Base-by-base conservation (phyloP, 2,113 vertebrate species). In the Benitochromis conjunctus region DNA sequence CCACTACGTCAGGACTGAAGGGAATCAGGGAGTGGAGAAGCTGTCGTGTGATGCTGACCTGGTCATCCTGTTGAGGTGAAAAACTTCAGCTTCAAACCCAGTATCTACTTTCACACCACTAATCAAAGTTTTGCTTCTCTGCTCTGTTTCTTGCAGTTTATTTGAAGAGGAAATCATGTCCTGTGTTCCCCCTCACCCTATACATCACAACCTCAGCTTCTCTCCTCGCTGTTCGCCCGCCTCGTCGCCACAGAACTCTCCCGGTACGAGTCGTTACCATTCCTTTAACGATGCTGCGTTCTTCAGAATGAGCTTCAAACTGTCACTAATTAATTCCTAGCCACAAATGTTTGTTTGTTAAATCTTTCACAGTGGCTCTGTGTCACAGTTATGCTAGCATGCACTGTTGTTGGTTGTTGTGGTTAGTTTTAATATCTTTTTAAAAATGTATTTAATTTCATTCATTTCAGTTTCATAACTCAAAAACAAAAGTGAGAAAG, bases 111-210 rank as follows among this genome's bases (percentile, higher is more conserved):
- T 21, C 43, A 34, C 11, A 0, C 2, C 9, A 46, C 9, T 12
- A 66, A 51, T 54, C 21, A 29, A 48, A 18, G 66, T 26, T 4
- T 12, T 13, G 51, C 14, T 53, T 19, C 18, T 60, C 29, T 53
- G 7, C 46, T 43, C 41, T 26, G 38, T 48, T 36, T 83, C 18
- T 77, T 86, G 56, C 8, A 99, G 99, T 94, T 97, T 99, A 83
- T 99, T 98, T 94, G 98, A 99, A 95, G 98, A 99, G 93, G 99
- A 99, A 80, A 98, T 99, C 87, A 99, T 99, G 98, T 99, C 99
- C 19, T 98, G 98, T 48, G 90, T 98, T 58, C 98, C 98, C 0
- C 95, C 98, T 86, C 97, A 97, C 84, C 95, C 97, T 85, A 96
- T 98, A 94, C 98, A 98, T 89, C 97, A 97, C 0, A 96, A 97